Evolutionary conservation across 1,140 invertebrate genomes (phyloP), one percentile per base, ranked within the genome.

Genomic region (Drosophila navojoa): DNA sequence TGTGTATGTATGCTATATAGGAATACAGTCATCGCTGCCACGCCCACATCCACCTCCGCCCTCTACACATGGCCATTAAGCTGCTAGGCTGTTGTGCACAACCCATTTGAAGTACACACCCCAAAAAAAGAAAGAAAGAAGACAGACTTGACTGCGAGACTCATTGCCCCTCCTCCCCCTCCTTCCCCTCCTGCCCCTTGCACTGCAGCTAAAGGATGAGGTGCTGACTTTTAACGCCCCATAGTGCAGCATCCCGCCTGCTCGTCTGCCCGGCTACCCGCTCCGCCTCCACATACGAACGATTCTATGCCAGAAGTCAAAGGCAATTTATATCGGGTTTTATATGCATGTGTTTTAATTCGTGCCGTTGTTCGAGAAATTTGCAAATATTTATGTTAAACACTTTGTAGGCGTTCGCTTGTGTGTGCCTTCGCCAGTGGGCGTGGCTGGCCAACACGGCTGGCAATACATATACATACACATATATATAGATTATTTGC

Each of bases 221-320:
- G 82, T 86, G 82, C 64, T 86, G 82, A 87, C 77, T 73, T 71
- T 45, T 69, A 79, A 86, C 82, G 84, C 82, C 82, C 79, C 76
- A 73, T 54, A 60, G 67, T 62, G 73, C 35, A 64, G 44, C 35
- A 45, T 19, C 5, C 40, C 38, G 38, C 22, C 13, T 0, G 27
- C 6, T 27, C 49, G 2, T 22, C 50, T 15, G 19, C 19, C 19
- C 19, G 19, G 19, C 19, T 22, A 22, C 19, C 40, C 16, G n/a
- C 15, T 9, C 13, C 13, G 50, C 42, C 42, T 15, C 13, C 64
- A 68, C 29, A 38, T 15, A 35, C 27, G 27, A 29, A 54, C 9
- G 45, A 29, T 42, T 53, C 64, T 59, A 35, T 68, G 32, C 9
- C 19, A 68, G 73, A 69, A 69, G 75, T 75, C 76, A 76, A 58